Percentiles rank a stretch among this genome's conserved stretches.
Evolutionary conservation across 2,888 invertebrate species (phyloP).

Genomic region (Drosophila siamana): DNA sequence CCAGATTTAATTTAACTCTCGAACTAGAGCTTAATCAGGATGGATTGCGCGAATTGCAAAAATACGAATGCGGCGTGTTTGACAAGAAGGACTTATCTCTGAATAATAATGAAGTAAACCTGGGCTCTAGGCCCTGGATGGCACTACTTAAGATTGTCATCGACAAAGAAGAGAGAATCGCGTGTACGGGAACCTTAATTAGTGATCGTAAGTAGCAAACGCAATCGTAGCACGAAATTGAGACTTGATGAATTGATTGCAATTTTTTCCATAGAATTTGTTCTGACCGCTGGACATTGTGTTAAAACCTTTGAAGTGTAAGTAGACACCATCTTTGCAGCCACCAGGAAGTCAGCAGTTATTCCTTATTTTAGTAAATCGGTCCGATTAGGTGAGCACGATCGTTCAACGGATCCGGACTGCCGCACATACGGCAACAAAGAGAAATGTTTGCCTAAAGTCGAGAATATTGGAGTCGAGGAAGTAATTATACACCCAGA

Average conservation of each 20-base stretch:
- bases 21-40: conserved; percentile 6
- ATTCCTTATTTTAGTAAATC: neutral
- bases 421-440: neutral
- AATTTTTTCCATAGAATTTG: conserved; percentile 2
- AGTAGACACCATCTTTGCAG: neutral
- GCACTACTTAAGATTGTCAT: neutral
- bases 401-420: conserved; percentile 4
- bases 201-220: conserved; percentile 17
- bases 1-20: neutral
- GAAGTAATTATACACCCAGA: conserved; percentile 7
- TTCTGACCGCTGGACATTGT: conserved; percentile 33
- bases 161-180: neutral
- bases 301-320: neutral
- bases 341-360: neutral
- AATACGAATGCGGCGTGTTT: conserved; percentile 21
- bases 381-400: conserved; percentile 25
- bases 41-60: conserved; percentile 13
- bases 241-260: neutral
- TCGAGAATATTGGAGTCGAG: conserved; percentile 10
- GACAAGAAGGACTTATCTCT: conserved; percentile 2
- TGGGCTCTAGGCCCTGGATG: conserved; percentile 26
- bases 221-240: no score
- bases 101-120: neutral
- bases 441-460: neutral
- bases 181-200: conserved; percentile 15